Evolutionary conservation across 1,140 invertebrate species (phyloP), one percentile per base, ranked within the genome.

Genomic region (Cydia fagiglandana): DNA sequence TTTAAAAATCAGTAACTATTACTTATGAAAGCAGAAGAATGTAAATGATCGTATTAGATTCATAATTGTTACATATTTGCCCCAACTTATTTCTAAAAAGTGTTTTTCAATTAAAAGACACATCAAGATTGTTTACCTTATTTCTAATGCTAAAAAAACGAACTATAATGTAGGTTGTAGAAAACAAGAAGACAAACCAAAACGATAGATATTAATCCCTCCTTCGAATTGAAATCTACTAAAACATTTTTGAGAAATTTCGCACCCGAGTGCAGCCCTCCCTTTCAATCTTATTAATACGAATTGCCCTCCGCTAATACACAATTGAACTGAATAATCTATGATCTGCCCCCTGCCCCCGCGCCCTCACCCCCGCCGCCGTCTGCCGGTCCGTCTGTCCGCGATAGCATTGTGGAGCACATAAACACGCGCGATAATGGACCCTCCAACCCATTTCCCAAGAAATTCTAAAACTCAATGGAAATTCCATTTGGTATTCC

Each of bases 271-370:
- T 45, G 30, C 30, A 70, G 34, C 66, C 30, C 30, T 70, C 66
- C 66, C 66, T 70, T 53, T 70, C 34, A 70, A 70, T 70, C 66
- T 70, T 70, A 70, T 70, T 70, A 70, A 70, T 70, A 70, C 66
- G 66, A 70, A 70, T 70, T 70, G 66, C 66, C 66, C 66, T 70
- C 66, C 66, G 66, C 66, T 70, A 70, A 70, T 70, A 70, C 66
- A 70, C 66, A 70, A 70, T 70, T 70, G 66, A 70, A 70, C 66
- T 70, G 66, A 70, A 70, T 70, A 70, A 70, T 70, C 66, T 70
- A 70, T 70, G 66, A 70, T 70, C 66, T 70, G 12, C 64, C n/a
- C 66, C 34, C 34, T 47, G 10, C 13, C 45, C 34, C 38, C 30
- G 0, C 7, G 56, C 17, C 20, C 66, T 70, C 66, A 34, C 66